Percentiles rank a stretch among this genome's conserved stretches.
Conservation (phyloP, 1,140 invertebrate genomes). For the Drosophila orena region DNA sequence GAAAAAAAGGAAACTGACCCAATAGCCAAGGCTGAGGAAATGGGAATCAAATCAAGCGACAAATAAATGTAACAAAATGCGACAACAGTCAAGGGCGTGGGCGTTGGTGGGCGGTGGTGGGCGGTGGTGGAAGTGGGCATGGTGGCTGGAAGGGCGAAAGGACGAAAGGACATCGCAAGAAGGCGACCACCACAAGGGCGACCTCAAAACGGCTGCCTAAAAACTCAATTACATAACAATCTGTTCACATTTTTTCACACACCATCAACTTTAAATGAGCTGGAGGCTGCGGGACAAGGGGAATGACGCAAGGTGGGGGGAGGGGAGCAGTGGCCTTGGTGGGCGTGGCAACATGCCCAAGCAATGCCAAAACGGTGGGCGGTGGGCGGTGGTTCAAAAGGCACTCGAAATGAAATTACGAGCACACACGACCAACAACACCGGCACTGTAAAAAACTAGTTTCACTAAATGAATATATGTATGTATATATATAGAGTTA, state of each 20-base stretch:
- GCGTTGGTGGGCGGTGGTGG: not conserved
- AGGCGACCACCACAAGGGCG: constrained; percentile 75
- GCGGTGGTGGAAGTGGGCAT: not conserved
- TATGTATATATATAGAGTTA: too few species aligned
- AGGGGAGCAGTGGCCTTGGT: constrained; percentile 13
- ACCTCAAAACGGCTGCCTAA: constrained; percentile 82
- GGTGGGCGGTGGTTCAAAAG: constrained; percentile 53
- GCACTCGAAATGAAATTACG: constrained; percentile 81
- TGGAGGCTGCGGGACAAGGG: constrained; percentile 14
- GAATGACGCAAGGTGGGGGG: not conserved
- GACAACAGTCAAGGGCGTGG: constrained; percentile 40
- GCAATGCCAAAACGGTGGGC: constrained; percentile 73
- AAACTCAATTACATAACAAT: constrained; percentile 85
- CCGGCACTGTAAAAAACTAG: not conserved
- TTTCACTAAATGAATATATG: too few species aligned
- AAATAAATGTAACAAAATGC: constrained; percentile 80
- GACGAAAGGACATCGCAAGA: constrained; percentile 57
- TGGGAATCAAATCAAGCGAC: constrained; percentile 77
- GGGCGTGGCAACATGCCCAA: constrained; percentile 51
- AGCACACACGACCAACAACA: constrained; percentile 43
- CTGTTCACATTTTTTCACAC: constrained; percentile 85
- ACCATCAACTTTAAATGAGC: constrained; percentile 85
- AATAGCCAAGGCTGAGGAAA: constrained; percentile 13
- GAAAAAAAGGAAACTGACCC: not conserved
- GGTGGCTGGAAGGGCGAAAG: constrained; percentile 6